Evolutionary conservation across 2,797 vertebrate genomes (phyloP), one percentile per base, ranked within the genome.

Genomic region (Alectoris magna): DNA sequence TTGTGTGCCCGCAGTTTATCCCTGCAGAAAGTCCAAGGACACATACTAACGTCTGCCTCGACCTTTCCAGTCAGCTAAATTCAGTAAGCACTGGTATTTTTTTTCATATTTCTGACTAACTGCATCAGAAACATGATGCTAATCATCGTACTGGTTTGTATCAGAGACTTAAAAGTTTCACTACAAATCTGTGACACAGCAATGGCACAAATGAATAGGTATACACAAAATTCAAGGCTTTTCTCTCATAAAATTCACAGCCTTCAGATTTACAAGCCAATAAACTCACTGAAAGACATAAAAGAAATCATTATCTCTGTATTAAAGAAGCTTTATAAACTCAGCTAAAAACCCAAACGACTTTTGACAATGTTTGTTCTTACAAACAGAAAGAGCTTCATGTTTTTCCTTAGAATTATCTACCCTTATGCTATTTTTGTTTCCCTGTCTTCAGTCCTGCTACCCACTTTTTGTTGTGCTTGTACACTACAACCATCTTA

Each of bases 231-330:
- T 77, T 80, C 94, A 94, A 93, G 70, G 90, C 76, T 90, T 91
- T 93, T 55, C 82, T 91, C 96, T 94, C 74, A 78, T 94, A 95
- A 96, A 95, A 95, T 88, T 91, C 48, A 95, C 71, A 95, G 92
- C 41, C 66, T 67, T 96, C 82, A 90, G 76, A 27, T 91, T 89
- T 86, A 91, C 43, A 83, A 86, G 75, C 60, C 60, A 95, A 95
- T 84, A 93, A 84, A 82, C 1, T 2, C 26, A 91, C 88, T 13
- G 9, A 79, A 68, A 62, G 48, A 91, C 84, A 87, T 9, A 74
- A 88, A 79, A 87, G 8, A 51, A 89, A 81, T 59, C 3, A 0
- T 73, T 94, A 93, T 84, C 73, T 88, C 53, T 84, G 7, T 39
- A 85, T 63, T 95, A 94, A 87, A 88, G 41, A 27, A 91, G 82